Conservation (phyloP, 1,140 invertebrate species). For the Drosophila sp. region DNA sequence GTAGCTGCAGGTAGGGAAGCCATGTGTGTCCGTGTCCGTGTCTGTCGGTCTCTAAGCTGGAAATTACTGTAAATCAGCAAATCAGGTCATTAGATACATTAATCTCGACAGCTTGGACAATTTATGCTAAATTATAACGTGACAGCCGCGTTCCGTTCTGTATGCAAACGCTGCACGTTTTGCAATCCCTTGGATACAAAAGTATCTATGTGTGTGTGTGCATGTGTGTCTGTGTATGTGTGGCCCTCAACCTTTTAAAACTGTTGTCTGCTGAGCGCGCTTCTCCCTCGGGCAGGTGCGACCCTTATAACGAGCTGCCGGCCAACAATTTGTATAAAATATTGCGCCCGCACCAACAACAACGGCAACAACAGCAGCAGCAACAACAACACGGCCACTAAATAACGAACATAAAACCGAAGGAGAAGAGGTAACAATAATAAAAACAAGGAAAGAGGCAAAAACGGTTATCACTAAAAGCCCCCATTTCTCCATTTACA, state of each 20-base stretch:
- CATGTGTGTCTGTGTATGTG: not conserved
- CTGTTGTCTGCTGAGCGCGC: constrained; percentile 3
- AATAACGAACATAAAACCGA: constrained; percentile 42
- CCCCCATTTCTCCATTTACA: constrained; percentile 54
- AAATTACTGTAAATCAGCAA: constrained; percentile 83
- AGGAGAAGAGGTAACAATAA: not conserved
- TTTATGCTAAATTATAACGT: constrained; percentile 81
- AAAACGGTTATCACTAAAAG: constrained; percentile 41
- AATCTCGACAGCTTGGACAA: constrained; percentile 80
- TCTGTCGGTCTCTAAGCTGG: constrained; percentile 61
- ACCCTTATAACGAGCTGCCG: constrained; percentile 68
- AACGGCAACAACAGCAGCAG: too few relatives aligned
- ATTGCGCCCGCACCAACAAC: constrained; percentile 67
- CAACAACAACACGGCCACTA: constrained; percentile 53
- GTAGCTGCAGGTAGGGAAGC: constrained; percentile 65
- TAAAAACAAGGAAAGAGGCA: constrained; percentile 2
- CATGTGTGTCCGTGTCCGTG: constrained; percentile 33
- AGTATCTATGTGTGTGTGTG: not conserved
- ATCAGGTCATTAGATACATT: constrained; percentile 84
- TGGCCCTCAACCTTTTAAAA: constrained; percentile 26
- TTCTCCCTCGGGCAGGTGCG: constrained; percentile 63
- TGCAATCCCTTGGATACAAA: constrained; percentile 65
- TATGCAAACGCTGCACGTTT: constrained; percentile 51
- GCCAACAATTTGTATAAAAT: constrained; percentile 79
- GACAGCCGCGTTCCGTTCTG: constrained; percentile 42